These are phyloP conservation scores for Belgica antarctica DNA, from an alignment of 2,888 invertebrate species.

Conservation along the genomic window DNA sequence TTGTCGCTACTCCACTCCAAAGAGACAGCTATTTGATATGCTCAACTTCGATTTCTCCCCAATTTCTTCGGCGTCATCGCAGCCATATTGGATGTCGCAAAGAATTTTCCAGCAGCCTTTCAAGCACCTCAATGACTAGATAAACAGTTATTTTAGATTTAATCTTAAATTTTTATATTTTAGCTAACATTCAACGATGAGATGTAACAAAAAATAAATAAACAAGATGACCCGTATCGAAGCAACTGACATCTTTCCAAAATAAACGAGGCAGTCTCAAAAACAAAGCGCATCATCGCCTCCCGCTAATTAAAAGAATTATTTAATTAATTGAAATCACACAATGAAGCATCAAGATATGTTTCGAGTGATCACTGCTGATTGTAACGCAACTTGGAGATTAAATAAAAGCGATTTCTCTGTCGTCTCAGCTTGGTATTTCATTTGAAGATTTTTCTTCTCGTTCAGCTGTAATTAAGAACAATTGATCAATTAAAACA, in stretches of 20 bases:
- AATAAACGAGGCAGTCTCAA: not conserved
- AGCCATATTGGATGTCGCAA: too few species aligned
- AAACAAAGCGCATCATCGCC: slow-evolving; percentile 19
- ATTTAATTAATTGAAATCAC: slow-evolving; percentile 44
- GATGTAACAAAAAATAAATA: too few species aligned
- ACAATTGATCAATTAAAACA: slow-evolving; percentile 42
- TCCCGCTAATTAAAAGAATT: slow-evolving; percentile 30
- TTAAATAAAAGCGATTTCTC: slow-evolving; percentile 28
- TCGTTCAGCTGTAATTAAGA: slow-evolving; percentile 37
- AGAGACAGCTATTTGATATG: too few species aligned
- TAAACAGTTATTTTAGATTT: too few species aligned
- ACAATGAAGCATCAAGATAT: slow-evolving; percentile 36
- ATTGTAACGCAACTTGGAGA: slow-evolving; percentile 32
- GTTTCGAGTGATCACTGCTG: slow-evolving; percentile 33
- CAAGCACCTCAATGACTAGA: too few species aligned
- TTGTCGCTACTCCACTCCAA: not conserved
- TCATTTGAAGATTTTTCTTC: slow-evolving; percentile 30
- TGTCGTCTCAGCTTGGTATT: slow-evolving; percentile 29
- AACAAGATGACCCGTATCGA: slow-evolving; percentile 17
- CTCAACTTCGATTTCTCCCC: too few species aligned
- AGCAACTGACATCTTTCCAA: not conserved
- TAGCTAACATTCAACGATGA: too few species aligned
- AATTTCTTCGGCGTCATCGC: too few species aligned
- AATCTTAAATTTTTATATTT: too few species aligned
- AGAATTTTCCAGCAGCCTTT: too few species aligned